Base-by-base conservation (phyloP, 2,888 invertebrate species). In the Hemaris fuciformis region DNA sequence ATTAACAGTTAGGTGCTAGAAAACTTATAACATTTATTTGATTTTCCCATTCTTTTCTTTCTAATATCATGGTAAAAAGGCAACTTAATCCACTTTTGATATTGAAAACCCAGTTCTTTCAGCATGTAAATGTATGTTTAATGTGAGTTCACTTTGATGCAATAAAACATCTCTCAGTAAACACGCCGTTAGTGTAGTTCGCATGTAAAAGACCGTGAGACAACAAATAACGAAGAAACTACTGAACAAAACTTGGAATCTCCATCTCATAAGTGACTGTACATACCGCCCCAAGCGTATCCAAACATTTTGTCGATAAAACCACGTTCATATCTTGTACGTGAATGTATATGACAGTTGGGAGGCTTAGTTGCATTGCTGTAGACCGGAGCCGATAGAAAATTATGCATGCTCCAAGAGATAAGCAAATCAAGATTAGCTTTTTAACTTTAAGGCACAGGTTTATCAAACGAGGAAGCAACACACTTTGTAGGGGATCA, bases 241-340 rank as follows among this genome's bases (percentile, higher is more conserved):
- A 57, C 63, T 64, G 62, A 61, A 62, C 66, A 68, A 76, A 79
- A 75, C 70, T 75, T 76, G 65, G 63, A 66, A 63, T 61, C 66
- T 65, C 62, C 61, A 75, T 77, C 67, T 76, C 69, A 74, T 73
- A 72, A 76, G 69, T 67, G 69, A 67, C 65, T 72, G 69, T 64
- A 60, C 65, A 72, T 62, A 60, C 61, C 65, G 67, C 76, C 73
- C 57, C 64, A 63, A 72, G 73, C 70, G 73, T 68, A 76, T 67
- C 70, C 72, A 71, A 76, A 77, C 73, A 73, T 76, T 75, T 67
- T 63, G 62, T 65, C 74, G 75, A 78, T 80, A 76, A 76, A 76
- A 74, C 71, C 68, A 65, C 69, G 72, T 70, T 72, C 66, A 64
- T 66, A 69, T 63, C 57, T 38, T 65, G 63, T 63, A 59, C 66